Base-by-base conservation (phyloP, 2,113 vertebrate genomes). In the Indicator indicator region DNA sequence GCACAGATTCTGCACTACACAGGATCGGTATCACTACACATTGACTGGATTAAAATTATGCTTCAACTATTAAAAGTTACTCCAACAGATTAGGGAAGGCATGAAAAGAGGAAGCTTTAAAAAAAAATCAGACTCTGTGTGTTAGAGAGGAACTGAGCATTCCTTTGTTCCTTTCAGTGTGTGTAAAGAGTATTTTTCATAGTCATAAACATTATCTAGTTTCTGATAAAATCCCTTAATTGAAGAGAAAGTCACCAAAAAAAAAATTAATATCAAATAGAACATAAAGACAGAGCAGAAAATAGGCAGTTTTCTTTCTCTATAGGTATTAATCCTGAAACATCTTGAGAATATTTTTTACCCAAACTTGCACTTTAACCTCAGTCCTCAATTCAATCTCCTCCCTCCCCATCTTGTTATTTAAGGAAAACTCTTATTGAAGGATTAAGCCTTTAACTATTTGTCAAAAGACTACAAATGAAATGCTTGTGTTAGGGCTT, bases 381-480 rank as follows among this genome's bases (percentile, higher is more conserved):
- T 59, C 7, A 21, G 16, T 20, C 11, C 19, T 24, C 32, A 9
- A 52, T 64, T 65, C 13, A 10, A 2, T 59, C 36, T 68, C 71
- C 5, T 23, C 16, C 6, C 14, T 7, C 3, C 2, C 1, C 0
- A 7, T 5, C 9, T 5, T 24, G 15, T 50, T 33, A 64, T 54
- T 71, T 15, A 65, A 52, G 33, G 11, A 63, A 83, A 64, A 33
- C 5, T 52, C 9, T 40, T 33, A 58, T 1, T 36, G 50, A 69
- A 69, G 14, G 32, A 44, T 16, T 28, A 54, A 64, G 18, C 23
- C 50, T 13, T 52, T 52, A 50, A 50, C 20, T 23, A 59, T n/a
- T 80, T 54, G 11, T 65, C 48, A 54, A 69, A 83, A 73, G 5
- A 30, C 5, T 17, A 18, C 27, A 82, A 7, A 54, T 13, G 2